These are phyloP conservation scores for Trichacis sp. DNA, from an alignment of 2,888 invertebrate genomes.

Conservation along the genomic window DNA sequence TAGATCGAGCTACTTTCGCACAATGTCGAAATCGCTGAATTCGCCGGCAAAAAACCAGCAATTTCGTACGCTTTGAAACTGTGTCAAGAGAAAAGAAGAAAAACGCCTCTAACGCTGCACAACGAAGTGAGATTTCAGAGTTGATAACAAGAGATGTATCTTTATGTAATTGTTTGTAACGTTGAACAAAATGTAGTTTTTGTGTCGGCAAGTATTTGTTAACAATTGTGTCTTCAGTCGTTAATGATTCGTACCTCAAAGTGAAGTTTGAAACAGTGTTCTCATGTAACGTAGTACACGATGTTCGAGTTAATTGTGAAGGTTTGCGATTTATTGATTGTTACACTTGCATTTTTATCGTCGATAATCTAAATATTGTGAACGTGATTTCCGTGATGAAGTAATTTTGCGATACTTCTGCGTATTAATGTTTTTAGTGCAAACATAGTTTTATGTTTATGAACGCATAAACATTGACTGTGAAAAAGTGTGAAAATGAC, in stretches of 20 bases:
- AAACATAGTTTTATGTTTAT: too few relatives aligned
- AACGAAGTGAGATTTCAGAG: background rate
- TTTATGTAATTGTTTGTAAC: conserved; percentile 1
- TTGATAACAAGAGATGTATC: background rate
- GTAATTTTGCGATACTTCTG: background rate
- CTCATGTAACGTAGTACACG: too few relatives aligned
- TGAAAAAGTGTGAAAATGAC: too few relatives aligned
- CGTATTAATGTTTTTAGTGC: background rate
- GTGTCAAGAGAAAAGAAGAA: conserved; percentile 19
- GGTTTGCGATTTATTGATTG: too few relatives aligned
- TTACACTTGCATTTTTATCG: background rate
- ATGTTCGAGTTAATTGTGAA: too few relatives aligned
- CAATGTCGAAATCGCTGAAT: conserved; percentile 29
- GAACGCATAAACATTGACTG: too few relatives aligned
- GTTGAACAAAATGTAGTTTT: background rate
- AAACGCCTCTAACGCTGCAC: conserved; percentile 1
- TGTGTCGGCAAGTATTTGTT: too few relatives aligned
- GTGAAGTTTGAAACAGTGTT: background rate
- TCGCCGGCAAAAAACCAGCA: conserved; percentile 16
- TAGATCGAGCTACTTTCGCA: conserved; percentile 28
- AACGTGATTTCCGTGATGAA: background rate
- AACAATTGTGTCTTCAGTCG: background rate
- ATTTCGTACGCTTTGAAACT: conserved; percentile 11
- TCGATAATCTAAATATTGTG: background rate
- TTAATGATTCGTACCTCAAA: background rate